phyloP scores from a whole-genome alignment of 2,888 invertebrate genomes.

The Rotaria sp. region DNA sequence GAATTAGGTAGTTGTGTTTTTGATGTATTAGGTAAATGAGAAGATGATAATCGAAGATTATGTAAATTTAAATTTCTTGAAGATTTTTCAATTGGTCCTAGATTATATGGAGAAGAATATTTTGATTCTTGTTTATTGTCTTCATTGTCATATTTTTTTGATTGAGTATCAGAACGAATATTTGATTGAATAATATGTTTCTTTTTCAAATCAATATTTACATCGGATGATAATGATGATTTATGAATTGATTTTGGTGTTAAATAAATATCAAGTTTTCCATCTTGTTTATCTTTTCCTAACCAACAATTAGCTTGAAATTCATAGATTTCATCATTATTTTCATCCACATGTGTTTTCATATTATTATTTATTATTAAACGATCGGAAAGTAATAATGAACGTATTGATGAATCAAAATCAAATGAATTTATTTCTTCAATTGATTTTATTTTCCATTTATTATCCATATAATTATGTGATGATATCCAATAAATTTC shows the following conservation, averaged over 20 bases:
- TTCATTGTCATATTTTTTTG: not conserved
- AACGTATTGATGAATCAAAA: not conserved
- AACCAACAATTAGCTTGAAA: conserved; percentile 12
- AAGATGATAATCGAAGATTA: not conserved
- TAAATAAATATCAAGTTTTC: conserved; percentile 16
- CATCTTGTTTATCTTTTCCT: not conserved
- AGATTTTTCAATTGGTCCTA: not conserved
- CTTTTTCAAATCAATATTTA: not conserved
- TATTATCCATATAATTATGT: not conserved
- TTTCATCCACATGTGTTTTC: not conserved
- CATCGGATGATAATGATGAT: not conserved
- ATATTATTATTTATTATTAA: not conserved
- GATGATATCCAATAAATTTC: not conserved
- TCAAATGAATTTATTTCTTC: not conserved
- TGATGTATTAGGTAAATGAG: not conserved
- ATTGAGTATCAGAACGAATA: not conserved
- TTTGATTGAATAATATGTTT: not conserved
- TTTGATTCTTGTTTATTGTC: not conserved
- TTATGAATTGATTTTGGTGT: not conserved
- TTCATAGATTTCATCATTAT: not conserved
- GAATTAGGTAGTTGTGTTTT: not conserved
- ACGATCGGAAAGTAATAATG: not conserved
- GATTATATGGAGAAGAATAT: not conserved
- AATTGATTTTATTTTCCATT: conserved; percentile 17
- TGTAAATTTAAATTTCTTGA: not conserved